Evolutionary conservation across 2,113 vertebrate species (phyloP), one percentile per base, ranked within the genome.

Genomic region (Mormyrus iriodes): DNA sequence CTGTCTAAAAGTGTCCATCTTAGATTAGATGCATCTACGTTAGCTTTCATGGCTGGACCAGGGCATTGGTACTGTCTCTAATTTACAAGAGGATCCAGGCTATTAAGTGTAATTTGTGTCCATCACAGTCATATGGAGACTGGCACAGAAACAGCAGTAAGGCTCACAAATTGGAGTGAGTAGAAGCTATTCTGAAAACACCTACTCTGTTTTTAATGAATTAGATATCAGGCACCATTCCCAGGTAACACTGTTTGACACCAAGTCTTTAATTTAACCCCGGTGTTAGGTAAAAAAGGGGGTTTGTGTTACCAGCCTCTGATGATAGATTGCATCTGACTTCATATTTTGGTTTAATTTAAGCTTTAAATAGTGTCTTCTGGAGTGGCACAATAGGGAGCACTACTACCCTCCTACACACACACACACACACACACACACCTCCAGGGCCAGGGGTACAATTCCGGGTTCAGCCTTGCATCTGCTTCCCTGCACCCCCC

Each of bases 61-160:
- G 69, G 69, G 4, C 15, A 42, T 17, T 39, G 39, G 73, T 39
- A 79, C 35, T 42, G 35, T 79, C 27, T 76, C 58, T 27, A 27
- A 65, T 65, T 65, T 69, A 69, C 61, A 31, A 69, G 61, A 69
- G 61, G n/a, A 69, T 69, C 27, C 61, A 69, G 61, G 31, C 61
- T 69, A 79, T 79, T 79, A 39, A 79, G 73, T 79, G 35, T 79
- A 79, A 79, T 79, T 79, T 79, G 17, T 79, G 73, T 79, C 73
- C 73, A 79, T 39, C 73, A 42, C 35, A 42, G 35, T 19, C 35
- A 42, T 79, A 39, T 39, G 73, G 73, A 79, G 35, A 79, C 31
- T 31, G 61, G 27, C 61, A 69, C n/a, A 69, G 61, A 69, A 69
- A 12, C 27, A 31, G n/a, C n/a, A 69, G 9, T 69, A 31, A 69